phyloP scores from a whole-genome alignment of 1,140 invertebrate genomes.

The Antheraea mylitta region DNA sequence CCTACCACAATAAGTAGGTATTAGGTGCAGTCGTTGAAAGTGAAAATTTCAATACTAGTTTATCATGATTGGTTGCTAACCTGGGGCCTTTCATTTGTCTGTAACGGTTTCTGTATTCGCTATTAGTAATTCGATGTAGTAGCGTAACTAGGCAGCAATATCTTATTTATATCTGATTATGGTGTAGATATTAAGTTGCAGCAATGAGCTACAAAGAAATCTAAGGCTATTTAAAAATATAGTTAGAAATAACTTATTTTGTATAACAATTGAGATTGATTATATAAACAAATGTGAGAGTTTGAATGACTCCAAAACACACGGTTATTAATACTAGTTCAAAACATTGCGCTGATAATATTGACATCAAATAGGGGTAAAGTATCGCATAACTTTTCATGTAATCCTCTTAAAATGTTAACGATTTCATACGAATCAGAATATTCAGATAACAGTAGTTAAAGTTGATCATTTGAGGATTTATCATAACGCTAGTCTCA shows the following conservation, averaged over 20 bases:
- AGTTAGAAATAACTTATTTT: too few relatives aligned
- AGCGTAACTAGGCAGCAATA: background rate
- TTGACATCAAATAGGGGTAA: too few relatives aligned
- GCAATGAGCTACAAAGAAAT: background rate
- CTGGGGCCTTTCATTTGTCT: background rate
- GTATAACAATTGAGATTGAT: too few relatives aligned
- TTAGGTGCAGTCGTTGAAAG: slow-evolving; percentile 1
- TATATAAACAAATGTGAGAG: too few relatives aligned
- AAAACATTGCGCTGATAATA: too few relatives aligned
- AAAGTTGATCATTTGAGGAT: background rate
- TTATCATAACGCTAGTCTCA: slow-evolving; percentile 1
- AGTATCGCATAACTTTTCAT: too few relatives aligned
- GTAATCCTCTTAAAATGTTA: too few relatives aligned
- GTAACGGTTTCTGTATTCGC: slow-evolving; percentile 3
- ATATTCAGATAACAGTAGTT: background rate
- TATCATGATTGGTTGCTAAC: background rate
- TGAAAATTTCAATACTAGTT: slow-evolving; percentile 3
- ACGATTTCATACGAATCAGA: too few relatives aligned
- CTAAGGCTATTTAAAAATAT: too few relatives aligned
- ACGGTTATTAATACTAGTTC: too few relatives aligned
- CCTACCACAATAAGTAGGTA: background rate
- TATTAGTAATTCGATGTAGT: background rate
- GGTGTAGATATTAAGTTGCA: background rate
- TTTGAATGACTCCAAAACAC: too few relatives aligned
- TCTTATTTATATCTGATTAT: background rate